Base-by-base conservation (phyloP, 1,140 invertebrate genomes). In the Homalodisca vitripennis region DNA sequence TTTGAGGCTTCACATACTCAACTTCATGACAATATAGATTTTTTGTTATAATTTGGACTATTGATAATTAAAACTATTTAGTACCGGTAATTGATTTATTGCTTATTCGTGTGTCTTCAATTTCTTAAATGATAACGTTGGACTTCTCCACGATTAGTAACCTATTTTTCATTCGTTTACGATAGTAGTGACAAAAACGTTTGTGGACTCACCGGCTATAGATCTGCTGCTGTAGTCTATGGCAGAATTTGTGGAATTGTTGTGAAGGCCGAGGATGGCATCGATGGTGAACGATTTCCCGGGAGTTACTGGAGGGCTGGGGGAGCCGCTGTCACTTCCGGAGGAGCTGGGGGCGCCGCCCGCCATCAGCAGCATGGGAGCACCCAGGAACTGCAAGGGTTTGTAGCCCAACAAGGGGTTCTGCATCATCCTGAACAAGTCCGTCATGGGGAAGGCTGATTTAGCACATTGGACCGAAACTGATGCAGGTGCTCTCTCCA, bases 231-330 rank as follows among this genome's bases (percentile, higher is more conserved):
- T 68, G 47, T 71, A 71, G 64, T 72, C 71, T 31, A 70, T 73
- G 0, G 66, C 66, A 0, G 69, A 26, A 6, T 32, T 10, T 10
- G 66, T 60, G 63, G 66, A 63, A 41, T n/a, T 41, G 20, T 51
- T 31, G 27, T 85, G 84, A 62, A 89, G 79, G 6, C 89, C 90
- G n/a, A 92, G 82, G 74, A 92, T 92, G 20, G 89, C 89, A 71
- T 91, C 91, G 74, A 92, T 92, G 22, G 90, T 92, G 75, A 92
- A 92, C 1, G 89, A 89, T 75, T 89, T 89, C 29, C 66, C 72
- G 30, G 68, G 69, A 60, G 62, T 70, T 13, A 65, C 34, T 20
- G 72, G 72, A 13, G 71, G 67, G 2, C 68, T 60, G 0, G 70
- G 72, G 46, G 55, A 57, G 29, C 68, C 70, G 31, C 70, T 48